Percentiles rank a stretch among this genome's conserved stretches.
phyloP scores from a whole-genome alignment of 2,797 vertebrate genomes.

The Gallinago stenura region DNA sequence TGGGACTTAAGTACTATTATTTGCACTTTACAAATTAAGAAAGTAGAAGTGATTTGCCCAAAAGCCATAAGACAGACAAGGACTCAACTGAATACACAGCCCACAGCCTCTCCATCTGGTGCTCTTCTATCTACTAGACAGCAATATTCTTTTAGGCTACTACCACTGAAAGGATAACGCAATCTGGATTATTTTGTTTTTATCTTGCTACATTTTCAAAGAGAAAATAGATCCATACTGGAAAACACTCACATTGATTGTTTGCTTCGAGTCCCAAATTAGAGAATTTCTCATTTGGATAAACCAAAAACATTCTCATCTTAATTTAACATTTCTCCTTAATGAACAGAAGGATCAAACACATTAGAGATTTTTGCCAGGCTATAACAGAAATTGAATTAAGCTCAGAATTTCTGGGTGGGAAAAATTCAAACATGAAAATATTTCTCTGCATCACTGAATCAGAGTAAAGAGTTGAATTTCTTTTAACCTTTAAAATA shows the following conservation, averaged over 20 bases:
- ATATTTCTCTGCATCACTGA: neutral
- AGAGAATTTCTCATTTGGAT: constrained; percentile 13
- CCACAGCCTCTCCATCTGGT: constrained; percentile 25
- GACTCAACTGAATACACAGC: neutral
- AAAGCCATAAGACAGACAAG: neutral
- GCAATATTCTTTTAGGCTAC: neutral
- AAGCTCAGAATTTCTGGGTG: neutral
- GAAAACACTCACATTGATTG: neutral
- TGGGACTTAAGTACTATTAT: neutral
- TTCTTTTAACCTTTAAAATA: neutral
- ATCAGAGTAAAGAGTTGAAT: neutral
- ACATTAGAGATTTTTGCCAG: neutral
- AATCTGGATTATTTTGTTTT: neutral
- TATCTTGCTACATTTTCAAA: neutral
- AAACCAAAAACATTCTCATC: neutral
- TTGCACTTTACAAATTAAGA: neutral
- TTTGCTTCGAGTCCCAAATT: neutral
- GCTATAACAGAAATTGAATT: neutral
- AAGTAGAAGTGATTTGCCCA: neutral
- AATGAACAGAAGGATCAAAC: constrained; percentile 1
- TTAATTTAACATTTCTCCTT: neutral
- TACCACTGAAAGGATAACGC: neutral
- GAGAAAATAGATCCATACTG: neutral
- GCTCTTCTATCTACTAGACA: neutral
- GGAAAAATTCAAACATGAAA: neutral